Percentiles rank a stretch among this genome's conserved stretches.
Evolutionary conservation across 2,113 vertebrate species (phyloP).

Genomic region (Nerophis lumbriciformis): DNA sequence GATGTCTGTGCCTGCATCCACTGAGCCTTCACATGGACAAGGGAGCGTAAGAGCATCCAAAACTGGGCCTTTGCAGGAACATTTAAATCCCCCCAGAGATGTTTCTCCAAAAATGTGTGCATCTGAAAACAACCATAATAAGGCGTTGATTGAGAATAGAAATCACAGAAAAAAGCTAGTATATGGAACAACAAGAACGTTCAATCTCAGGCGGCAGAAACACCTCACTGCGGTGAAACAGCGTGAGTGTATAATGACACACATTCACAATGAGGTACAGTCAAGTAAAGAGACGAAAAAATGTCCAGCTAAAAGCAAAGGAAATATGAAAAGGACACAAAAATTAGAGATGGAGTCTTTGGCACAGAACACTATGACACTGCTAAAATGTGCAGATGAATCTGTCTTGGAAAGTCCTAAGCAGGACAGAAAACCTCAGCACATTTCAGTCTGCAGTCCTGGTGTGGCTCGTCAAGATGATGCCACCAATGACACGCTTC

Average conservation of each 20-base stretch:
- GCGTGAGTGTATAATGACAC: conserved; percentile 69
- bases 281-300: conserved; percentile 14
- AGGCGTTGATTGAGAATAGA: conserved; percentile 32
- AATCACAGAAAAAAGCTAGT: conserved; percentile 63
- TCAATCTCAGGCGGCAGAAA: conserved; percentile 77
- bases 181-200: conserved; percentile 82
- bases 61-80: not conserved
- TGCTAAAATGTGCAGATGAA: conserved; percentile 10
- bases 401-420: not conserved
- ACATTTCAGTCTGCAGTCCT: conserved; percentile 33
- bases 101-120: conserved; percentile 10
- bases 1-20: conserved; percentile 55
- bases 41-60: conserved; percentile 5
- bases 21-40: conserved; percentile 3
- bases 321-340: conserved; percentile 63
- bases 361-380: conserved; percentile 6
- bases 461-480: conserved; percentile 12
- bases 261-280: conserved; percentile 28
- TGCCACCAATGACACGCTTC: conserved; percentile 16
- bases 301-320: conserved; percentile 39
- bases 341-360: conserved; percentile 10
- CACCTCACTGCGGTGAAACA: conserved; percentile 62
- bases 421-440: not conserved
- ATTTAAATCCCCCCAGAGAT: conserved; percentile 20
- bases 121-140: conserved; percentile 30